Percentiles rank a stretch among this genome's conserved stretches.
Conservation (phyloP, 2,888 invertebrate genomes). For the Flexamia atlantica region DNA sequence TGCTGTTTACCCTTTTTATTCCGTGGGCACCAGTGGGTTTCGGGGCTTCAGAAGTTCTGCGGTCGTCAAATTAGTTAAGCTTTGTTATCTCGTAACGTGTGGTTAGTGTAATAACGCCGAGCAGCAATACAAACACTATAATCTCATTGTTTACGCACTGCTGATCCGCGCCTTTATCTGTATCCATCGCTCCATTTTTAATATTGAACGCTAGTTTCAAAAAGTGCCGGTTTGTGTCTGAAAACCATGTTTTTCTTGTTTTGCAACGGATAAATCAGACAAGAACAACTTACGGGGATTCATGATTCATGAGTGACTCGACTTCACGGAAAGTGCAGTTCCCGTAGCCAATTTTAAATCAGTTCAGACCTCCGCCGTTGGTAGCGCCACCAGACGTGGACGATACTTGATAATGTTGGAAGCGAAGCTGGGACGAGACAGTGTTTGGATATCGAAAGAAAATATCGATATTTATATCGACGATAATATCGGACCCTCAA, state of each 20-base stretch:
- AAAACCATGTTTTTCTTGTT: too few species aligned
- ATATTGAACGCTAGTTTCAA: too few species aligned
- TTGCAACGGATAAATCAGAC: too few species aligned
- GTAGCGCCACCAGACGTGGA: not conserved
- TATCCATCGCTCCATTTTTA: not conserved
- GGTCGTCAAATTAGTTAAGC: slow-evolving; percentile 29
- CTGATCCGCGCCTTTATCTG: not conserved
- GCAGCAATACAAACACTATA: slow-evolving; percentile 14
- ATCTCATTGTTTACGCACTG: slow-evolving; percentile 33
- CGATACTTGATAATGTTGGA: not conserved
- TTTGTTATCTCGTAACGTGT: slow-evolving; percentile 33
- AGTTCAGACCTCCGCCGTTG: not conserved
- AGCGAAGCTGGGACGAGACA: too few species aligned
- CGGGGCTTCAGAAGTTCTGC: not conserved
- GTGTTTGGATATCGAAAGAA: too few species aligned
- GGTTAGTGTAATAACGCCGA: slow-evolving; percentile 19
- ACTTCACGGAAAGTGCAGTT: not conserved
- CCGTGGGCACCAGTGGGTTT: slow-evolving; percentile 28
- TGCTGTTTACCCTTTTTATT: slow-evolving; percentile 52
- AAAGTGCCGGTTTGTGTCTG: too few species aligned
- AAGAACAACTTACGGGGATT: too few species aligned
- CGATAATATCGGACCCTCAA: too few species aligned
- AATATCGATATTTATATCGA: too few species aligned
- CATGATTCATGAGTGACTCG: not conserved
- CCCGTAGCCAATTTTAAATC: not conserved